These are phyloP conservation scores for Ctenicera cuprea DNA, from an alignment of 2,888 invertebrate genomes.

Conservation along the genomic window DNA sequence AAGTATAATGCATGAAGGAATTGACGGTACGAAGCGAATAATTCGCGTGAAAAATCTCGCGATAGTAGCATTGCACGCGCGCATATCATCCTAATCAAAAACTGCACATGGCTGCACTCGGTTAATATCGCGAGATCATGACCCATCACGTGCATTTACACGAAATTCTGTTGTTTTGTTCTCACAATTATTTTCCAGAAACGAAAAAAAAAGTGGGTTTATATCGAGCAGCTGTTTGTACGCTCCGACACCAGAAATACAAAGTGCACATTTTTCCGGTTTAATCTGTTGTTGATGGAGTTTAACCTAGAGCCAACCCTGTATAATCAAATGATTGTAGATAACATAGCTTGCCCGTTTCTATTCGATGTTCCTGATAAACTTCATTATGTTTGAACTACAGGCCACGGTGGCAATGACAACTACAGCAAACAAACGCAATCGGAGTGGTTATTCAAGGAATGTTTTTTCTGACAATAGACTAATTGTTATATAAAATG, in stretches of 20 bases:
- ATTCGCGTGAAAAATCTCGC: conserved; percentile 46
- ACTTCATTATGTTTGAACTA: conserved; percentile 36
- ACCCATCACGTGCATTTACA: conserved; percentile 49
- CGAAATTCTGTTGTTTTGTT: conserved; percentile 36
- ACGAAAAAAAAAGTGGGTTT: conserved; percentile 5
- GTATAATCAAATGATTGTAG: conserved; percentile 30
- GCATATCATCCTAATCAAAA: conserved; percentile 67
- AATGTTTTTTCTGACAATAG: too few species aligned
- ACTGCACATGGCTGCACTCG: conserved; percentile 68
- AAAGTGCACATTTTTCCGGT: conserved; percentile 4
- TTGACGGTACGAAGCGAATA: conserved; percentile 20
- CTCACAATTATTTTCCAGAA: conserved; percentile 30
- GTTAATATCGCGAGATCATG: conserved; percentile 56
- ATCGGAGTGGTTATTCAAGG: not conserved
- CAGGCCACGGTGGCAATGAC: conserved; percentile 13
- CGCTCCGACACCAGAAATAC: not conserved
- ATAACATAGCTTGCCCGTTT: conserved; percentile 23
- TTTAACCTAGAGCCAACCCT: conserved; percentile 27
- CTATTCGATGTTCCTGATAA: conserved; percentile 35
- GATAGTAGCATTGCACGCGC: conserved; percentile 62
- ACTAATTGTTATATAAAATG: too few species aligned
- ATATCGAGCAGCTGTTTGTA: not conserved
- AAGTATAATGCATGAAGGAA: conserved; percentile 3
- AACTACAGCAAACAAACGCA: not conserved
- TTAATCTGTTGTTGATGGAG: not conserved